A percentile compares a stretch with the other conserved stretches of the same genome.
Conservation (phyloP, 2,797 vertebrate genomes). For the Amblyopsis hoosieri region DNA sequence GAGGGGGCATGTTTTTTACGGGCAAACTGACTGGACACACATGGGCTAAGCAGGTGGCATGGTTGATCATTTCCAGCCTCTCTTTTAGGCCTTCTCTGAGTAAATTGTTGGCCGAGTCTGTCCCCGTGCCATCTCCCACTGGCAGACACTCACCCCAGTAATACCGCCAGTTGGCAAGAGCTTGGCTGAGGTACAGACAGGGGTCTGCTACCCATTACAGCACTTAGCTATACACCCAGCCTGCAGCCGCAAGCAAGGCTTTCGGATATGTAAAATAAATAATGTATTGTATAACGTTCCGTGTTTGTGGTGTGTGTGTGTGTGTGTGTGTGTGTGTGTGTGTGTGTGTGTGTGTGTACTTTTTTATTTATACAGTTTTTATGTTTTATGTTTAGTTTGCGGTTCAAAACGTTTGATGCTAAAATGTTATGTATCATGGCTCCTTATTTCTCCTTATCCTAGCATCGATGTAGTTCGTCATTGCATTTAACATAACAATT, state of each 20-base stretch:
- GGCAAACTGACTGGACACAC: slow-evolving; percentile 31
- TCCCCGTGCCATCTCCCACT: slow-evolving; percentile 46
- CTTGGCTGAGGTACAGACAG: slow-evolving; percentile 16
- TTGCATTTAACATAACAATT: too few relatives aligned
- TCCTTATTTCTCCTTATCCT: too few relatives aligned
- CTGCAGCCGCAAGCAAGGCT: too few relatives aligned
- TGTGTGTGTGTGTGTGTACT: background rate
- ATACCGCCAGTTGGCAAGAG: slow-evolving; percentile 50
- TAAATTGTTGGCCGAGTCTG: slow-evolving; percentile 59
- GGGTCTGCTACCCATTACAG: slow-evolving; percentile 18
- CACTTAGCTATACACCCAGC: too few relatives aligned
- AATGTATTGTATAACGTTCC: too few relatives aligned
- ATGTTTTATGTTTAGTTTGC: too few relatives aligned
- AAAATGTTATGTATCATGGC: too few relatives aligned
- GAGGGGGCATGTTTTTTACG: slow-evolving; percentile 2
- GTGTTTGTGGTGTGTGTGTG: too few relatives aligned
- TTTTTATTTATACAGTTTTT: slow-evolving; percentile 13
- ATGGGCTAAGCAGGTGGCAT: slow-evolving; percentile 60
- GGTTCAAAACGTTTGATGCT: too few relatives aligned
- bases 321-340: too few relatives aligned
- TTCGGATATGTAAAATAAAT: too few relatives aligned
- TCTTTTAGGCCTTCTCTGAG: slow-evolving; percentile 46
- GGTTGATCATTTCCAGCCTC: slow-evolving; percentile 59
- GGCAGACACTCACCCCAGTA: slow-evolving; percentile 39
- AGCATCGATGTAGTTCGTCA: too few relatives aligned